phyloP scores from a whole-genome alignment of 2,797 vertebrate genomes.

The Erpetoichthys calabaricus region DNA sequence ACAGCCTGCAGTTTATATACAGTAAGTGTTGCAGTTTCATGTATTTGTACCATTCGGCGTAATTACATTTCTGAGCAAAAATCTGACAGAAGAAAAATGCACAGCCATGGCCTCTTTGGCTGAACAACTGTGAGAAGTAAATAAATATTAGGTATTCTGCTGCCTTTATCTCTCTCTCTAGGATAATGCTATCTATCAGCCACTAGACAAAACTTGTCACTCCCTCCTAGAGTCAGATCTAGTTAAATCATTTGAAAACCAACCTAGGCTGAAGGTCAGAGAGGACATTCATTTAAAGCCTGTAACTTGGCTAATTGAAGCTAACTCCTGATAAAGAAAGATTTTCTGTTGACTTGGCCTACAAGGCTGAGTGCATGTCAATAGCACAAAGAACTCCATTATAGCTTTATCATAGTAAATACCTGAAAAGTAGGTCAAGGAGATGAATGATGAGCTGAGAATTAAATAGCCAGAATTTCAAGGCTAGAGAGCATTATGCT shows the following conservation, averaged over 20 bases:
- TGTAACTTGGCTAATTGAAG: constrained; percentile 50
- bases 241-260: constrained; percentile 38
- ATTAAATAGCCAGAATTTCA: constrained; percentile 20
- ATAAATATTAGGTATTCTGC: constrained; percentile 11
- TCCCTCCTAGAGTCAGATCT: constrained; percentile 23
- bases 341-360: constrained; percentile 29
- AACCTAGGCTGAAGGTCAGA: constrained; percentile 42
- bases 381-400: constrained; percentile 48
- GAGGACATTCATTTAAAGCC: constrained; percentile 42
- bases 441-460: constrained; percentile 28
- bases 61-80: too few species aligned
- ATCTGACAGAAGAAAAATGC: too few species aligned
- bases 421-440: constrained; percentile 26
- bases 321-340: constrained; percentile 36
- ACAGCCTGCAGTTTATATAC: too few species aligned
- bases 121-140: constrained; percentile 27
- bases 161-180: constrained; percentile 33
- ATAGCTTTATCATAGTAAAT: constrained; percentile 51
- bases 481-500: constrained; percentile 22
- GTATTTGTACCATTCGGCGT: too few species aligned
- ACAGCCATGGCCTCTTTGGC: constrained; percentile 1
- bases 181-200: constrained; percentile 36
- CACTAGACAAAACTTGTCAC: constrained; percentile 40
- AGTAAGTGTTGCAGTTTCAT: too few species aligned
- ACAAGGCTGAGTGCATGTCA: constrained; percentile 36